Evolutionary conservation across 2,888 invertebrate species (phyloP).

Genomic region (Bruchidius siliquastri): DNA sequence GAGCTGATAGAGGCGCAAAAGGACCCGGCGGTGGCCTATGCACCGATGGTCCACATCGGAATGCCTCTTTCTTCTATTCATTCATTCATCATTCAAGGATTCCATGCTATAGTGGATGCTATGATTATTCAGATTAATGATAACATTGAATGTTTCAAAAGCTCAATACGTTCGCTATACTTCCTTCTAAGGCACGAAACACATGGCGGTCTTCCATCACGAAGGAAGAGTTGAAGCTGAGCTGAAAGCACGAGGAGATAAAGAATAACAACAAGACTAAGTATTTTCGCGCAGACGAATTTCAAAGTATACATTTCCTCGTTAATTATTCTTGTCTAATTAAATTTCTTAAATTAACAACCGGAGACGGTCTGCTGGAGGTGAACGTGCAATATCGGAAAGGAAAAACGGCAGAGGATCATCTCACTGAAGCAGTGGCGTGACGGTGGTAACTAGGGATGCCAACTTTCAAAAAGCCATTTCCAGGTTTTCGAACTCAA

Average conservation of each 20-base stretch:
- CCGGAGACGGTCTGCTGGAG: constrained; percentile 19
- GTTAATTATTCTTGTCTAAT: constrained; percentile 28
- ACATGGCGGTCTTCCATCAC: neutral
- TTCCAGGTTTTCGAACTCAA: too few species aligned
- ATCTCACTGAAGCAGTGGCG: neutral
- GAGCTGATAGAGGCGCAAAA: too few species aligned
- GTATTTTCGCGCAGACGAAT: constrained; percentile 7
- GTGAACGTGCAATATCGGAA: constrained; percentile 16
- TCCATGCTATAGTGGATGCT: too few species aligned
- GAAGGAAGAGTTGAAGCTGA: neutral
- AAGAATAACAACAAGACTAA: neutral
- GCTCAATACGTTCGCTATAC: too few species aligned
- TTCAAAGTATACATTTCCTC: constrained; percentile 19
- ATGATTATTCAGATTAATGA: too few species aligned
- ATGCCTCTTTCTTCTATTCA: too few species aligned
- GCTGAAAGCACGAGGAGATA: neutral
- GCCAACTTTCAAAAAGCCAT: too few species aligned
- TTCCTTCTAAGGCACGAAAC: neutral
- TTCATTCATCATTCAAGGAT: too few species aligned
- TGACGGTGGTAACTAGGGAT: neutral
- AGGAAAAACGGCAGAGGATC: neutral
- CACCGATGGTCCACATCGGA: too few species aligned
- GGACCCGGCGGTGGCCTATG: too few species aligned
- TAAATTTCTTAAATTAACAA: constrained; percentile 31
- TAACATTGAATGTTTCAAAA: too few species aligned